Conservation (phyloP, 2,888 invertebrate genomes). For the Rosalia funebris region DNA sequence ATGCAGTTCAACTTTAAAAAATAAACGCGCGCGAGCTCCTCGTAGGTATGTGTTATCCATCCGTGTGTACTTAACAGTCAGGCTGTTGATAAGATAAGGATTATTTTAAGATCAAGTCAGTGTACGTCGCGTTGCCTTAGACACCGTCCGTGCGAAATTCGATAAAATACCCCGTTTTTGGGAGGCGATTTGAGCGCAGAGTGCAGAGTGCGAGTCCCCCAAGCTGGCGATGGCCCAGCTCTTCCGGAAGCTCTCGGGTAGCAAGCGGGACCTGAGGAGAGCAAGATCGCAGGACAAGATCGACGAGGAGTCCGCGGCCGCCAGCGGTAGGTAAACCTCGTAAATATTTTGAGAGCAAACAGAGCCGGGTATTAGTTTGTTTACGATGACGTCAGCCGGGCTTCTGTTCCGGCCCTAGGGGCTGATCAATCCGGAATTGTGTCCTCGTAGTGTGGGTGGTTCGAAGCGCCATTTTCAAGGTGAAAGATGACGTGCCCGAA, state of each 20-base stretch:
- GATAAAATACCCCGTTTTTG: not conserved
- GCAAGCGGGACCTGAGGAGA: slow-evolving; percentile 40
- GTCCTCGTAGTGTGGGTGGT: no score
- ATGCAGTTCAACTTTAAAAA: no score
- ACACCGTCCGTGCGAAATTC: not conserved
- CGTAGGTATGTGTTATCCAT: no score
- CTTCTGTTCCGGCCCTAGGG: no score
- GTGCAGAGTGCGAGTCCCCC: no score
- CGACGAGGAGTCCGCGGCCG: slow-evolving; percentile 32
- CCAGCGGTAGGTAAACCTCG: slow-evolving; percentile 9
- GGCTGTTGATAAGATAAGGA: not conserved
- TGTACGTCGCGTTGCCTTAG: not conserved
- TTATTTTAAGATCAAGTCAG: slow-evolving; percentile 1
- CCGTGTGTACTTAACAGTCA: not conserved
- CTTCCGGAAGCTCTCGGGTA: slow-evolving; percentile 44
- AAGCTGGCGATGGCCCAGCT: slow-evolving; percentile 39
- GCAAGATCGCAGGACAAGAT: slow-evolving; percentile 40
- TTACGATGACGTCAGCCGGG: no score
- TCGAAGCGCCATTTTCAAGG: no score
- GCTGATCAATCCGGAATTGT: no score
- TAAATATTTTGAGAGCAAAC: slow-evolving; percentile 12
- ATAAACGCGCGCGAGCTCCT: no score
- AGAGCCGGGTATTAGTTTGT: no score
- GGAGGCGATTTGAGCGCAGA: slow-evolving; percentile 2
- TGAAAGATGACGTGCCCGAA: no score